phyloP scores from a whole-genome alignment of 2,113 vertebrate species.

The Periophthalmodon schlosseri region DNA sequence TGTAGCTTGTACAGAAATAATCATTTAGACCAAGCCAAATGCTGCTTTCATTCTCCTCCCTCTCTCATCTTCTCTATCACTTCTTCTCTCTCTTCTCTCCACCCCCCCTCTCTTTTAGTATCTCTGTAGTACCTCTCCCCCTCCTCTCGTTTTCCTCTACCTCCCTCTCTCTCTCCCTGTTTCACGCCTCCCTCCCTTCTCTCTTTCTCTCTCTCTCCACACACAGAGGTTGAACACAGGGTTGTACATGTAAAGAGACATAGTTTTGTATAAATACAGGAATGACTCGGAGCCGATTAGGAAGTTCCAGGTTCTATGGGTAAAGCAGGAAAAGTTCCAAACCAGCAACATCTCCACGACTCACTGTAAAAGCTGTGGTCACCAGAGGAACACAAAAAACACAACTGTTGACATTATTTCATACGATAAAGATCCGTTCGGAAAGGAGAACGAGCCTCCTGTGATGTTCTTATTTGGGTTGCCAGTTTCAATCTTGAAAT shows the following conservation, averaged over 20 bases:
- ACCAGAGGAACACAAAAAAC: constrained; percentile 29
- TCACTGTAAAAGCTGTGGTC: constrained; percentile 51
- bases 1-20: background rate
- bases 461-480: too few species aligned
- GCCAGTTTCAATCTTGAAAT: too few species aligned
- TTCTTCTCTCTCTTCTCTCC: too few species aligned
- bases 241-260: constrained; percentile 60
- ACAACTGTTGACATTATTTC: too few species aligned
- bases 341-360: constrained; percentile 38
- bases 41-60: background rate
- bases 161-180: too few species aligned
- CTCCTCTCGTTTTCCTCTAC: too few species aligned
- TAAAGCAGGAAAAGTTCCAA: constrained; percentile 49
- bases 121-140: too few species aligned
- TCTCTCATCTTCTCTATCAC: too few species aligned
- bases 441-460: too few species aligned
- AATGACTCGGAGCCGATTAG: constrained; percentile 33
- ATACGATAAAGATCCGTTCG: too few species aligned
- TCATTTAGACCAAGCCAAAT: background rate
- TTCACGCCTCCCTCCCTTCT: too few species aligned
- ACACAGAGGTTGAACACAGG: constrained; percentile 69
- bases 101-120: too few species aligned
- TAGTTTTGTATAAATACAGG: constrained; percentile 61
- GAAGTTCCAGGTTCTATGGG: constrained; percentile 39
- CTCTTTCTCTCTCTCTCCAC: constrained; percentile 40